These are phyloP conservation scores for Sula dactylatra DNA, from an alignment of 2,113 vertebrate species.

Conservation along the genomic window DNA sequence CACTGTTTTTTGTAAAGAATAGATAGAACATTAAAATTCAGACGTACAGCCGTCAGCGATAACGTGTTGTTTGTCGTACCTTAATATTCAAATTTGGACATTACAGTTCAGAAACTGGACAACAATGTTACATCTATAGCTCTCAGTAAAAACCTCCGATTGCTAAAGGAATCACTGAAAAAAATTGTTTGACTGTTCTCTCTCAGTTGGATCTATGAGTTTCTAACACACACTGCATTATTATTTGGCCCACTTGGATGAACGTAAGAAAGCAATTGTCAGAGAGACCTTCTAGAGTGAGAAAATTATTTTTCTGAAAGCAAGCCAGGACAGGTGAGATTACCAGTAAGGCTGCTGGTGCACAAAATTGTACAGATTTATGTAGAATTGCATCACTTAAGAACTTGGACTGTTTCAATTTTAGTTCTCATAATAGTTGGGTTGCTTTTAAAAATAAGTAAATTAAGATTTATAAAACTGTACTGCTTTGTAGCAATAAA, in stretches of 20 bases:
- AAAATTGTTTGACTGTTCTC: not conserved
- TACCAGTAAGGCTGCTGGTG: not conserved
- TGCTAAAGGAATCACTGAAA: not conserved
- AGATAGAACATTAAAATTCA: not conserved
- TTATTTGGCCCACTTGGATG: not conserved
- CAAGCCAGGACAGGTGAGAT: not conserved
- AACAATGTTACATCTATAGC: not conserved
- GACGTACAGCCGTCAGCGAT: not conserved
- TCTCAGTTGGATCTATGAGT: not conserved
- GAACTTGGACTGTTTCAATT: not conserved
- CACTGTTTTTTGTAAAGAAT: not conserved
- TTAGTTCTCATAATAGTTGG: not conserved
- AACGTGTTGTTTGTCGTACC: not conserved
- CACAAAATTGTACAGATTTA: not conserved
- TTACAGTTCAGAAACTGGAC: not conserved
- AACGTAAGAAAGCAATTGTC: not conserved
- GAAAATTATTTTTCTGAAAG: not conserved
- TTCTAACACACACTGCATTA: not conserved
- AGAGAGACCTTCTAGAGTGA: not conserved
- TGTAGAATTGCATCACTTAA: not conserved
- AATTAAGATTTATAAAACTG: not conserved
- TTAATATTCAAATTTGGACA: not conserved
- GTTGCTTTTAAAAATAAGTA: not conserved
- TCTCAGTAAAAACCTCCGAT: not conserved
- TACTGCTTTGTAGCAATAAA: not conserved